These are phyloP conservation scores for Drosophila paulistorum DNA, from an alignment of 1,140 invertebrate species.

Conservation along the genomic window DNA sequence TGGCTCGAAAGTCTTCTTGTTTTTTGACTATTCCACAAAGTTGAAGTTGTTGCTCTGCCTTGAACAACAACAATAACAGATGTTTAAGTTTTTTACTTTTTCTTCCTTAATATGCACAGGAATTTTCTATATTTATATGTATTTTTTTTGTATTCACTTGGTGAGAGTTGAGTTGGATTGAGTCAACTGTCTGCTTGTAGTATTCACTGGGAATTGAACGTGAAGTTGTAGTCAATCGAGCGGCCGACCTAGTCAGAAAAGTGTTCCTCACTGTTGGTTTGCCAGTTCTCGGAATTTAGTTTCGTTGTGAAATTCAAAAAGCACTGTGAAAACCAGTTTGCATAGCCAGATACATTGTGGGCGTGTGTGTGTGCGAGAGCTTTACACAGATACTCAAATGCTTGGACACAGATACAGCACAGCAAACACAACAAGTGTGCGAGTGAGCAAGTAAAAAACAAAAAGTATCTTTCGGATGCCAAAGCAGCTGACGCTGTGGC, in stretches of 20 bases:
- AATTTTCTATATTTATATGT: constrained; percentile 9
- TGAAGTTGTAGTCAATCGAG: background rate
- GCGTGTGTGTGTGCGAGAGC: constrained; percentile 36
- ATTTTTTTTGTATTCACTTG: constrained; percentile 37
- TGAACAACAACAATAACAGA: constrained; percentile 42
- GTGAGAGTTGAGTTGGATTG: constrained; percentile 26
- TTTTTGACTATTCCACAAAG: constrained; percentile 26
- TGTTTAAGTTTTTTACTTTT: constrained; percentile 25
- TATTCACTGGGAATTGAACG: constrained; percentile 56
- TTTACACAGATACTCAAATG: constrained; percentile 23
- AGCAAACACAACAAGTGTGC: constrained; percentile 14
- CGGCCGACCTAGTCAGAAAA: constrained; percentile 31
- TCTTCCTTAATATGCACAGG: constrained; percentile 20
- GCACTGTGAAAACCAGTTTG: constrained; percentile 64
- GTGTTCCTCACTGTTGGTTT: constrained; percentile 33
- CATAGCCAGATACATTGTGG: constrained; percentile 57
- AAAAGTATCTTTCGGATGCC: constrained; percentile 16
- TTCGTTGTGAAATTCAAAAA: constrained; percentile 82
- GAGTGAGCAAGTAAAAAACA: constrained; percentile 17
- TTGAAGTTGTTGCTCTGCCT: constrained; percentile 54
- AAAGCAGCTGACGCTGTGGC: constrained; percentile 16
- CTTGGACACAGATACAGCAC: background rate
- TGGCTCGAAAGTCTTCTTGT: constrained; percentile 35
- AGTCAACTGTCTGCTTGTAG: constrained; percentile 65
- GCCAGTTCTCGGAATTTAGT: constrained; percentile 59